Evolutionary conservation across 1,140 invertebrate genomes (phyloP).

Genomic region (Hermetia illucens): DNA sequence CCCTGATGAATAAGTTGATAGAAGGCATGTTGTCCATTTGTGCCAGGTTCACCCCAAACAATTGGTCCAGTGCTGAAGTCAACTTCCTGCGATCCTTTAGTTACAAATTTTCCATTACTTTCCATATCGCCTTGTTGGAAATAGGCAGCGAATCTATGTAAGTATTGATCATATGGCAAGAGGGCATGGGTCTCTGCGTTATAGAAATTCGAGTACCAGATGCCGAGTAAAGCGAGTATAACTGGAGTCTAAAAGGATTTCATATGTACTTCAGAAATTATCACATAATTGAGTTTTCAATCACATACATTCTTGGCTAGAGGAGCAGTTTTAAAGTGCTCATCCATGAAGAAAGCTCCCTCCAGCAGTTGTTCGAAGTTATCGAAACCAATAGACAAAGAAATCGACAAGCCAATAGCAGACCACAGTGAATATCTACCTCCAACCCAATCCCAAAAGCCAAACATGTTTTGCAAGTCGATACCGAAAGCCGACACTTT

Average conservation of each 20-base stretch:
- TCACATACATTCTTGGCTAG: conserved; percentile 83
- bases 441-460: conserved; percentile 99
- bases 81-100: conserved; percentile 57
- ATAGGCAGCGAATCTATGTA: conserved; percentile 97
- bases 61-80: conserved; percentile 81
- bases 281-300: conserved; percentile 1
- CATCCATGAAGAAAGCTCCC: conserved; percentile 88
- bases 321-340: conserved; percentile 80
- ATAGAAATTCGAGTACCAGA: conserved; percentile 96
- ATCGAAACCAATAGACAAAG: conserved; percentile 83
- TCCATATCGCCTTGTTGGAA: conserved; percentile 99
- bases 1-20: conserved; percentile 87
- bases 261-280: no score
- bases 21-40: conserved; percentile 98
- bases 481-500: conserved; percentile 97
- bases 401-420: conserved; percentile 94
- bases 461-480: conserved; percentile 95
- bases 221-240: conserved; percentile 81
- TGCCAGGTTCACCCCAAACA: conserved; percentile 96
- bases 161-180: conserved; percentile 96
- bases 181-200: conserved; percentile 91
- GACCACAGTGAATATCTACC: conserved; percentile 97
- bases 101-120: conserved; percentile 96
- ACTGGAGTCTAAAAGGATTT: conserved; percentile 68
- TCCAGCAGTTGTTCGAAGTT: conserved; percentile 88